Evolutionary conservation across 1,140 invertebrate species (phyloP), one percentile per base, ranked within the genome.

Genomic region (Lasioglossum albipes): DNA sequence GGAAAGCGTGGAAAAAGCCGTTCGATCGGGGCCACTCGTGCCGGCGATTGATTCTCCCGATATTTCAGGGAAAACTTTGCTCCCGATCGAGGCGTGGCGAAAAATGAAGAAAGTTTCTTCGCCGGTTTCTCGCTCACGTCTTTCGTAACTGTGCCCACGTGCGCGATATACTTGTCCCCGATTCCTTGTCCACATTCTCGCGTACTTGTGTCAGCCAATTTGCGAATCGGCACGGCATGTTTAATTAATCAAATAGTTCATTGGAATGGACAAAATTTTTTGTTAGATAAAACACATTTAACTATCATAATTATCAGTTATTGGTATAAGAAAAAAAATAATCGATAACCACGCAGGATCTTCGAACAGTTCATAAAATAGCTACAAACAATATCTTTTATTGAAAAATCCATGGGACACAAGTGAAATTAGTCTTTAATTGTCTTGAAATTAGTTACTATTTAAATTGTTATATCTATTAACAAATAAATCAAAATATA

Each of bases 61-160:
- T 90, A 92, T 92, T 92, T 91, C 89, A 89, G 82, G 52, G 12
- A 65, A 83, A 88, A 87, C 68, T 86, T 87, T 77, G 12, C 42
- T 7, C 42, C 65, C 67, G 80, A 70, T 45, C 42, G 42, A 66
- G 74, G 69, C 36, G 66, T 61, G 85, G 87, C 89, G 90, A 93
- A 92, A 92, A 92, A 92, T 92, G 91, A 92, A 89, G 89, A 92
- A 93, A 93, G 89, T 92, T 93, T 92, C 87, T 83, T 84, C 86
- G 67, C 81, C 82, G 78, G 45, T 49, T 13, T 86, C 87, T 87
- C 82, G 89, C 91, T 91, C 89, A 90, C 89, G 88, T 91, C 82
- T 77, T 80, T 82, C 82, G 84, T 89, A 91, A 91, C 90, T 85
- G 89, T 88, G 77, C 75, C 78, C 84, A 86, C 82, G 84, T 84